Evolutionary conservation across 2,113 vertebrate genomes (phyloP), one percentile per base, ranked within the genome.

Genomic region (Pseudolaguvia tuberculata): DNA sequence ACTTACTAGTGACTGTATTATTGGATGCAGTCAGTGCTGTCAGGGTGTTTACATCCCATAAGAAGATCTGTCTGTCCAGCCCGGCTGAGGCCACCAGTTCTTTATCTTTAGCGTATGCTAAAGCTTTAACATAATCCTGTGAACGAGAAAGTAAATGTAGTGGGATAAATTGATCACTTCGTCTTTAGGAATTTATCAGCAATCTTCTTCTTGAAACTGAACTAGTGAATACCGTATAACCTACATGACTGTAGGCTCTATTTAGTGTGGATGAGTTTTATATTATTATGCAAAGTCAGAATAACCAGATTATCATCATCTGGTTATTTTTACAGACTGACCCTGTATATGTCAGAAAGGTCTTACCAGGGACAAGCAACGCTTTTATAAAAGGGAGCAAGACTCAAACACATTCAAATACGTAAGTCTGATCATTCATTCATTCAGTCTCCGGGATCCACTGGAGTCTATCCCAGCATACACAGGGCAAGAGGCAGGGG

Each of bases 21-120:
- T 99, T 98, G 87, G 97, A 99, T 88, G 96, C 96, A 84, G 96
- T 99, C 88, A 99, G 87, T 81, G 96, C 96, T 78, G 95, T 99
- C 52, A 99, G 87, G 74, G 96, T 99, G 87, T 99, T 99, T 88
- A 99, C 97, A 88, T 99, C 97, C 97, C 97, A 99, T 80, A 99
- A 93, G 86, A 99, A 99, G 88, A 99, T 99, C 83, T 99, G 97
- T 82, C 97, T 91, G 92, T 99, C 97, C 86, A 99, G 87, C 7
- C 97, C 97, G 0, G 96, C 97, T 0, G 97, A 99, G 2, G 96
- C 96, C 76, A 99, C 97, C 63, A 98, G 87, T 80, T 99, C 97
- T 86, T 99, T 99, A 86, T 99, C 96, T 90, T 97, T 98, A 73
- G 97, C 97, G 67, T 99, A 99, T 0, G 97, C 97, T 86, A 99